These are phyloP conservation scores for Podarcis lilfordi DNA, from an alignment of 2,797 vertebrate genomes.

Conservation along the genomic window DNA sequence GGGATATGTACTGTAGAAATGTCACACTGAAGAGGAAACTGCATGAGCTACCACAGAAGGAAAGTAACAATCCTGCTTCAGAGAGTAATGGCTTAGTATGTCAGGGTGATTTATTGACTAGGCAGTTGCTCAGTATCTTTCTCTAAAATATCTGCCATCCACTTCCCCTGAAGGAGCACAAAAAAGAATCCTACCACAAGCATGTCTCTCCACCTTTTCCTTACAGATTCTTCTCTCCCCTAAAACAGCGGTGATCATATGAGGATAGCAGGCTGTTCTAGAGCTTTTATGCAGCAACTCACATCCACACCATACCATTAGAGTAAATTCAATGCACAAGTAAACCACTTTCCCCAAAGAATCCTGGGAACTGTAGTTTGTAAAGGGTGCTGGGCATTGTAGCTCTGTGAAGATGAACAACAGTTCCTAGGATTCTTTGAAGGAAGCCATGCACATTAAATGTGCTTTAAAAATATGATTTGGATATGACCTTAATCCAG, in stretches of 20 bases:
- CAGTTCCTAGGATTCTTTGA: too few species aligned
- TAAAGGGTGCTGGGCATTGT: too few species aligned
- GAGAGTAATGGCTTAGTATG: not conserved
- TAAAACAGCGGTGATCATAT: not conserved
- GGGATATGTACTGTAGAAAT: not conserved
- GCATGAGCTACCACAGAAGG: not conserved
- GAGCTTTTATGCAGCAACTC: not conserved
- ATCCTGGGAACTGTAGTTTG: too few species aligned
- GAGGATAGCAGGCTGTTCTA: not conserved
- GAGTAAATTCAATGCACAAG: too few species aligned
- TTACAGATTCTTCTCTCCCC: too few species aligned
- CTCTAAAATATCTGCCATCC: not conserved
- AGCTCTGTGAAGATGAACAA: too few species aligned
- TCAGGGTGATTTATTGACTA: not conserved
- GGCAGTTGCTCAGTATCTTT: not conserved
- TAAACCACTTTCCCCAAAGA: too few species aligned
- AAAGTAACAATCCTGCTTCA: not conserved
- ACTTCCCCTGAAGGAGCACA: not conserved
- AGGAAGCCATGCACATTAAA: too few species aligned
- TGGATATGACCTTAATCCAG: too few species aligned
- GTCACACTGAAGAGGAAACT: slow-evolving; percentile 2
- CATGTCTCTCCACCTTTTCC: not conserved
- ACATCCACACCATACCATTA: too few species aligned
- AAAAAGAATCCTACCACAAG: not conserved
- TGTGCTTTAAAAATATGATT: too few species aligned